These are phyloP conservation scores for Boulengeromyrus knoepffleri DNA, from an alignment of 2,113 vertebrate species.

Conservation along the genomic window DNA sequence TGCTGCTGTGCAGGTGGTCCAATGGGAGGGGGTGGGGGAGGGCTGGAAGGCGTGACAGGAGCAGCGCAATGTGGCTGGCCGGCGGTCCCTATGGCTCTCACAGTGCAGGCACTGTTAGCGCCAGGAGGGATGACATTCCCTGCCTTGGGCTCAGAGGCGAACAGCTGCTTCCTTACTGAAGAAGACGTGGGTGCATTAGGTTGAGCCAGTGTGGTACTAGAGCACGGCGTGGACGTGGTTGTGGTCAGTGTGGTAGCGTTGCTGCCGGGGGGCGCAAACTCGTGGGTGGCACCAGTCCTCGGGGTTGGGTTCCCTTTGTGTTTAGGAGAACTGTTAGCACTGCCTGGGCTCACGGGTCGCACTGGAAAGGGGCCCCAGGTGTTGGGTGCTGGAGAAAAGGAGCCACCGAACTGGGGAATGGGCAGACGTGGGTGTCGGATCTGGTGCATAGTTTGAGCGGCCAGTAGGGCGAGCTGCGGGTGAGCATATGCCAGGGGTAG, in stretches of 20 bases:
- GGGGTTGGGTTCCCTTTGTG: constrained; percentile 69
- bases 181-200: constrained; percentile 70
- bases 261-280: constrained; percentile 9
- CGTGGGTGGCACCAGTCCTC: constrained; percentile 36
- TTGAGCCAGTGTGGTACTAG: constrained; percentile 57
- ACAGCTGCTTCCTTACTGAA: constrained; percentile 88
- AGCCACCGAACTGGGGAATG: constrained; percentile 95
- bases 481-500: constrained; percentile 90
- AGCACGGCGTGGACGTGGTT: constrained; percentile 57
- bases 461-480: constrained; percentile 90
- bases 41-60: constrained; percentile 50
- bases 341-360: constrained; percentile 90
- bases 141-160: constrained; percentile 75
- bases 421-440: constrained; percentile 94
- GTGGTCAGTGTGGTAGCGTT: constrained; percentile 45
- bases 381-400: constrained; percentile 87
- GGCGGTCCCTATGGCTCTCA: constrained; percentile 49
- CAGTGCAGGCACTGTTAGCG: constrained; percentile 60
- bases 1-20: constrained; percentile 57
- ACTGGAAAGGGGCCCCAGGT: constrained; percentile 98
- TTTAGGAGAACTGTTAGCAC: constrained; percentile 89
- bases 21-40: constrained; percentile 55
- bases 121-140: constrained; percentile 60
- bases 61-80: constrained; percentile 26
- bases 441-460: constrained; percentile 97